Evolutionary conservation across 2,888 invertebrate genomes (phyloP).

Genomic region (Electrophaes corylata): DNA sequence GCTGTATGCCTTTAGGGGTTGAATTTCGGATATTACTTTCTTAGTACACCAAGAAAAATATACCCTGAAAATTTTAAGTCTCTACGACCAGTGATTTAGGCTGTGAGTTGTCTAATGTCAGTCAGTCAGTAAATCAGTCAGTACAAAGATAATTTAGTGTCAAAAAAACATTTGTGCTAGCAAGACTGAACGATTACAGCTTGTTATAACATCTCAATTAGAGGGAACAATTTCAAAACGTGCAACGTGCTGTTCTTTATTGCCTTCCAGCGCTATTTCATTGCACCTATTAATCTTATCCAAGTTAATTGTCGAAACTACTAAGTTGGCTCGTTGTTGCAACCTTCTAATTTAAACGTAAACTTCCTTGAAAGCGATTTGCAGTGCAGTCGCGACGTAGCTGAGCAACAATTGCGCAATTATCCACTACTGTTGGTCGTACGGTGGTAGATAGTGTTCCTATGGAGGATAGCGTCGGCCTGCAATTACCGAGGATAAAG

Average conservation of each 20-base stretch:
- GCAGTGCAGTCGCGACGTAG: constrained; percentile 59
- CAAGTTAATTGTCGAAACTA: constrained; percentile 72
- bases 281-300: constrained; percentile 69
- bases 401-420: constrained; percentile 77
- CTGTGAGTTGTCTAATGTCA: too few species aligned
- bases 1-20: too few species aligned
- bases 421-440: constrained; percentile 74
- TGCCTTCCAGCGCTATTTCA: constrained; percentile 46
- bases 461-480: constrained; percentile 59
- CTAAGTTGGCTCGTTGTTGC: constrained; percentile 60
- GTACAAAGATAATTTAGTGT: too few species aligned
- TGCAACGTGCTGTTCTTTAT: constrained; percentile 54
- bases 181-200: constrained; percentile 24
- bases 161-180: constrained; percentile 14
- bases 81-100: too few species aligned
- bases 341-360: constrained; percentile 69
- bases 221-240: constrained; percentile 25
- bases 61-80: too few species aligned
- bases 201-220: constrained; percentile 34
- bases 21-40: too few species aligned
- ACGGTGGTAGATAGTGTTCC: constrained; percentile 63
- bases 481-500: constrained; percentile 78
- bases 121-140: too few species aligned
- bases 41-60: too few species aligned
- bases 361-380: constrained; percentile 69